A percentile compares a stretch with the other conserved stretches of the same genome.
phyloP scores from a whole-genome alignment of 2,113 vertebrate genomes.

The Gallinago jamesoni region DNA sequence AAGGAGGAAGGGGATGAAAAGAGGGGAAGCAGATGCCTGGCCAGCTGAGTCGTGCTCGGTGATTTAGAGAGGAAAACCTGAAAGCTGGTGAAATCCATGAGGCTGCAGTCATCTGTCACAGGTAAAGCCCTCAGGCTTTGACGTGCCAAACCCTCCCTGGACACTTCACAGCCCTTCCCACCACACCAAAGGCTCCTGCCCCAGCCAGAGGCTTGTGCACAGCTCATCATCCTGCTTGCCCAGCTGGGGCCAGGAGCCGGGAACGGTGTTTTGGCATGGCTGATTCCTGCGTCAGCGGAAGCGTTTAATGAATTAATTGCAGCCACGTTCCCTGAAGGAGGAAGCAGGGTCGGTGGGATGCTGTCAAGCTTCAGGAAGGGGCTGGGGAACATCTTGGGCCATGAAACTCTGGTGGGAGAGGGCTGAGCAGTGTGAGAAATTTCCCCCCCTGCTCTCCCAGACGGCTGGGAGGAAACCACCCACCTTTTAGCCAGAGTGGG shows the following conservation, averaged over 20 bases:
- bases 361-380: neutral
- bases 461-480: neutral
- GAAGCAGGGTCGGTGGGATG: neutral
- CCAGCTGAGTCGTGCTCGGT: fast-evolving
- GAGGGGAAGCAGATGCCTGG: neutral
- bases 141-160: neutral
- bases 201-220: fast-evolving
- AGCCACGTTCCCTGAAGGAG: neutral
- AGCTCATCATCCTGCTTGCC: neutral
- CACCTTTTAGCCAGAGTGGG: neutral
- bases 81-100: neutral
- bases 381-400: neutral
- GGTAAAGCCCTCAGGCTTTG: neutral
- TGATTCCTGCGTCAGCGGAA: constrained; percentile 3
- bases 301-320: constrained; percentile 32
- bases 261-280: neutral
- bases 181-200: neutral
- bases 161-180: neutral
- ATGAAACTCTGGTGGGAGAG: neutral
- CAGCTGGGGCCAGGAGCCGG: neutral
- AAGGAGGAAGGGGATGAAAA: neutral
- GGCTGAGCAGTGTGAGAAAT: neutral
- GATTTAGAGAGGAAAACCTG: neutral
- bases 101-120: fast-evolving
- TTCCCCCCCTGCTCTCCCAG: neutral